Evolutionary conservation across 2,888 invertebrate species (phyloP).

Genomic region (Tetropium fuscum): DNA sequence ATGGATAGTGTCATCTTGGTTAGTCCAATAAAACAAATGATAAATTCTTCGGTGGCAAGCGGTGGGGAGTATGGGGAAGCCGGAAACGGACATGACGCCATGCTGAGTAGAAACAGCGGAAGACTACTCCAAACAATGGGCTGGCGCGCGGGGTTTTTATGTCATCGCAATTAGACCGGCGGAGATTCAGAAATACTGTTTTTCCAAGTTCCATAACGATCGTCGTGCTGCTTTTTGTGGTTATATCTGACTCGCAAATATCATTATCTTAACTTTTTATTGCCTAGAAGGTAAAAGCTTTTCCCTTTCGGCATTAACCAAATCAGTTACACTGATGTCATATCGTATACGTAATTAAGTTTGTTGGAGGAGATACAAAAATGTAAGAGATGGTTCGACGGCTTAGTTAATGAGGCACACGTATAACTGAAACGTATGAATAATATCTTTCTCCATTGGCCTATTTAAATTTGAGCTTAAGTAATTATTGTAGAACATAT

Average conservation of each 20-base stretch:
- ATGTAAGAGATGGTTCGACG: too few relatives aligned
- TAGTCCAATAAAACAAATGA: conserved; percentile 58
- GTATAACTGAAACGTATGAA: too few relatives aligned
- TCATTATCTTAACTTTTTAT: conserved; percentile 59
- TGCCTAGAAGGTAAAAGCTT: conserved; percentile 50
- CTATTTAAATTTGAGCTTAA: too few relatives aligned
- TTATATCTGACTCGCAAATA: conserved; percentile 57
- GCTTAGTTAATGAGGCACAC: too few relatives aligned
- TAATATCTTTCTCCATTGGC: too few relatives aligned
- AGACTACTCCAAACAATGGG: conserved; percentile 67
- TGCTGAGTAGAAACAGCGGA: conserved; percentile 67
- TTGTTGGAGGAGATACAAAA: too few relatives aligned
- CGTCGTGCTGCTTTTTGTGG: conserved; percentile 54
- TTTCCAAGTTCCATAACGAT: conserved; percentile 56
- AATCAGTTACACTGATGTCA: neutral
- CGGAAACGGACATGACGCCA: conserved; percentile 68
- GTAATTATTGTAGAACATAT: too few relatives aligned
- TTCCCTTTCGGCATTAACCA: conserved; percentile 41
- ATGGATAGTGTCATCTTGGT: conserved; percentile 53
- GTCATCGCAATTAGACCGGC: conserved; percentile 64
- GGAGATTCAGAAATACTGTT: conserved; percentile 58
- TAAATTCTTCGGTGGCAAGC: conserved; percentile 54
- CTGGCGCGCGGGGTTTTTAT: conserved; percentile 63
- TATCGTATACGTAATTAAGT: neutral
- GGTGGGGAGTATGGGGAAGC: conserved; percentile 49